Evolutionary conservation across 2,113 vertebrate genomes (phyloP).

Genomic region (Trogon melanurus): DNA sequence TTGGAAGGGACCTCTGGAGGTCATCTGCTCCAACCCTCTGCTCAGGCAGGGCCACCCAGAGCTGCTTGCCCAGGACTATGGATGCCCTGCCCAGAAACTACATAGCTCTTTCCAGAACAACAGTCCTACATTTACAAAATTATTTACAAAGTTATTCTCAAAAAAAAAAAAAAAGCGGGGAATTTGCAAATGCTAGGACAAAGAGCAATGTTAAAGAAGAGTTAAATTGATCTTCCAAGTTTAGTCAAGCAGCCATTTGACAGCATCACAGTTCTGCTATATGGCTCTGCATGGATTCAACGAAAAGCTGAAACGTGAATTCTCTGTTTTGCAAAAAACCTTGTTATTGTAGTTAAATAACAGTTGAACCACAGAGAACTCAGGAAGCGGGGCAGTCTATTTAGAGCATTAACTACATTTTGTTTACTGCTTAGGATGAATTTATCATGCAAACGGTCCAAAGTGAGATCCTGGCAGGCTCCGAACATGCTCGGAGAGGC

Average conservation of each 20-base stretch:
- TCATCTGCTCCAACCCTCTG: not conserved
- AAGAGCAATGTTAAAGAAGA: not conserved
- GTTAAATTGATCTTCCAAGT: not conserved
- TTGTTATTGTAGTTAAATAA: conserved; percentile 4
- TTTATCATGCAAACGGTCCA: conserved; percentile 59
- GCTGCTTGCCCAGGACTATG: accelerated
- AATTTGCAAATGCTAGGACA: not conserved
- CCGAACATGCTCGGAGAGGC: not conserved
- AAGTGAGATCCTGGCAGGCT: conserved; percentile 73
- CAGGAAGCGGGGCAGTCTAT: conserved; percentile 47
- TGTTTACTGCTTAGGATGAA: conserved; percentile 73
- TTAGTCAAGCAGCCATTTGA: not conserved
- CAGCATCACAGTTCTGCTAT: not conserved
- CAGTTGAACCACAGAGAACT: not conserved
- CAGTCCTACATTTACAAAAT: not conserved
- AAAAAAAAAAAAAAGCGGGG: not conserved
- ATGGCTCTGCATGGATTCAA: not conserved
- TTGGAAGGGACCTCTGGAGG: not conserved
- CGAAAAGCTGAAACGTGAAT: not conserved
- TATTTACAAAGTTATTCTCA: not conserved
- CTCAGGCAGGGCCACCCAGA: not conserved
- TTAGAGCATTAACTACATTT: conserved; percentile 67
- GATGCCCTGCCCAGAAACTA: not conserved
- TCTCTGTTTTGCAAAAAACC: conserved; percentile 6
- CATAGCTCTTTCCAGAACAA: not conserved